phyloP scores from a whole-genome alignment of 2,797 vertebrate genomes.

The Labeo calbasu region DNA sequence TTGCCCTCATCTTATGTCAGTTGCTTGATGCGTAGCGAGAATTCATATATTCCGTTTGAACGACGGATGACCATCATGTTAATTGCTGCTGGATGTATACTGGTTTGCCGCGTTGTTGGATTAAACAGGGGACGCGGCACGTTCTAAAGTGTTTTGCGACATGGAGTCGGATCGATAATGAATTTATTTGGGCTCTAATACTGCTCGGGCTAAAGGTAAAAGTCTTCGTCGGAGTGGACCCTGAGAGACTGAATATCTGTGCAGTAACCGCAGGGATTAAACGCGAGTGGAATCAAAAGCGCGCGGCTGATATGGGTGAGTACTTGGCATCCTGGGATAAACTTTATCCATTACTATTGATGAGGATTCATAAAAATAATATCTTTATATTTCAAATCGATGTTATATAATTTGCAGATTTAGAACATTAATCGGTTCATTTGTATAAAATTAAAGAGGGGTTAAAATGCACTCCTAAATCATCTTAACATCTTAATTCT shows the following conservation, averaged over 20 bases:
- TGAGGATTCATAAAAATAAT: not conserved
- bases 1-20: constrained; percentile 11
- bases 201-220: constrained; percentile 20
- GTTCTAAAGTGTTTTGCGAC: constrained; percentile 16
- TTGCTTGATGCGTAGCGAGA: constrained; percentile 8
- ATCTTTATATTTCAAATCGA: not conserved
- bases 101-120: constrained; percentile 14
- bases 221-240: constrained; percentile 4
- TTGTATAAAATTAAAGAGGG: not conserved
- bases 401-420: not conserved
- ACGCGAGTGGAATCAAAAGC: constrained; percentile 36
- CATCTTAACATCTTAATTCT: no score
- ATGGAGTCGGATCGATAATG: constrained; percentile 25
- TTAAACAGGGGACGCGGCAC: constrained; percentile 6
- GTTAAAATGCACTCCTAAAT: not conserved
- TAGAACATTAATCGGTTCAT: not conserved
- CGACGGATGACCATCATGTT: constrained; percentile 21
- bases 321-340: not conserved
- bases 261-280: constrained; percentile 22
- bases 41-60: constrained; percentile 1
- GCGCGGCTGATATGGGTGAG: constrained; percentile 57
- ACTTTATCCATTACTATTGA: constrained; percentile 19
- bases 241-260: constrained; percentile 31
- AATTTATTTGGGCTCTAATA: not conserved
- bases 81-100: constrained; percentile 1